A percentile compares a stretch with the other conserved stretches of the same genome.
Evolutionary conservation across 2,888 invertebrate species (phyloP).

Genomic region (Drosophila koepferae): DNA sequence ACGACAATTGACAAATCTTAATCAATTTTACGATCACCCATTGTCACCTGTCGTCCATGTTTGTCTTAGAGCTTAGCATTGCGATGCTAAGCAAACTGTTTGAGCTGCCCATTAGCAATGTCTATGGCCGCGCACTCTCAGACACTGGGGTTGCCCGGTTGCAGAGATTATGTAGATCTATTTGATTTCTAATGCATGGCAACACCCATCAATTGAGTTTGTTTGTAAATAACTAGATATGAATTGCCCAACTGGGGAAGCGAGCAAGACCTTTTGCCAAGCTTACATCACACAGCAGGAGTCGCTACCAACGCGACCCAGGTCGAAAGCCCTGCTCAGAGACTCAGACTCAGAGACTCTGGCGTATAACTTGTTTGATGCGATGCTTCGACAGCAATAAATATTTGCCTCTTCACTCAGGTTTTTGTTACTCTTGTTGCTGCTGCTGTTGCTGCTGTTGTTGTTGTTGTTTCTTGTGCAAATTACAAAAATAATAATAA

Average conservation of each 20-base stretch:
- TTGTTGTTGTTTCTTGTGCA: constrained; percentile 50
- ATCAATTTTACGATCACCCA: constrained; percentile 43
- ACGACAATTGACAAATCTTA: constrained; percentile 37
- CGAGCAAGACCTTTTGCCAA: constrained; percentile 49
- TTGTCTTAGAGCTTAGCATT: constrained; percentile 58
- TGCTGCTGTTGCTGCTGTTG: constrained; percentile 16
- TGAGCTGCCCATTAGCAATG: constrained; percentile 56
- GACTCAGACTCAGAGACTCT: constrained; percentile 26
- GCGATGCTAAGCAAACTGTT: constrained; percentile 61
- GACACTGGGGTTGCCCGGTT: constrained; percentile 44
- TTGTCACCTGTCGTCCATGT: constrained; percentile 64
- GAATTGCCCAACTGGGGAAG: constrained; percentile 42
- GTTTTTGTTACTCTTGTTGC: constrained; percentile 14
- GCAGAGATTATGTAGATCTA: constrained; percentile 16
- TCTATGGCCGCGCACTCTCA: constrained; percentile 38
- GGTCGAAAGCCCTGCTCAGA: constrained; percentile 17
- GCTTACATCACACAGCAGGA: constrained; percentile 72
- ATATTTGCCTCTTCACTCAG: constrained; percentile 74
- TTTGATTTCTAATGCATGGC: constrained; percentile 37
- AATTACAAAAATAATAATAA: constrained; percentile 68
- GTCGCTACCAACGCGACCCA: constrained; percentile 37
- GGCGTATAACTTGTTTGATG: constrained; percentile 65
- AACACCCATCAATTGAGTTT: constrained; percentile 33
- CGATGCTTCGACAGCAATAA: constrained; percentile 66
- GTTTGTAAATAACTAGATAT: constrained; percentile 1